Evolutionary conservation across 2,888 invertebrate genomes (phyloP), one percentile per base, ranked within the genome.

Genomic region (Phrixothrix hirtus): DNA sequence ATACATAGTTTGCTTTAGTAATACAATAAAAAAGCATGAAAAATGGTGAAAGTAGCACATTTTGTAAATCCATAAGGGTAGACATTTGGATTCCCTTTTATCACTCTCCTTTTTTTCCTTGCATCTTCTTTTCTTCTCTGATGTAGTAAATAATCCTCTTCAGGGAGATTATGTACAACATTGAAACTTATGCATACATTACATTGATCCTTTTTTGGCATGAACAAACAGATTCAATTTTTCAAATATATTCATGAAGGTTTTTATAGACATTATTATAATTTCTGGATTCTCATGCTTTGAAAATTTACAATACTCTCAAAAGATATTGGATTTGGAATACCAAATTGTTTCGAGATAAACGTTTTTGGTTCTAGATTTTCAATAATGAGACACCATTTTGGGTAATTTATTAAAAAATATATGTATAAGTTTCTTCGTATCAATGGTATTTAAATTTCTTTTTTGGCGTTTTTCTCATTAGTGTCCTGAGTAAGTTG

Each of bases 121-220:
- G 41, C 42, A 26, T 36, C 11, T n/a, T 45, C 30, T 38, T 55
- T 50, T 30, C 17, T 49, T 9, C 44, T 21, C 13, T 14, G 26
- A 14, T 50, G 50, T 14, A 10, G 1, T 14, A 37, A 7, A 16
- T 50, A 44, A n/a, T 44, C 26, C n/a, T 38, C 37, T 44, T 26
- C 44, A 27, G 38, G 10, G 13, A 50, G 30, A 44, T 50, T n/a
- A n/a, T n/a, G n/a, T n/a, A n/a, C n/a, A n/a, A n/a, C n/a, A n/a
- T n/a, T n/a, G 13, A 26, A 50, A 32, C n/a, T 21, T 11, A 17
- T 1, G 30, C 38, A 44, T 9, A 44, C 1, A 44, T 61, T 55
- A 31, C 59, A 61, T 31, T 53, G 50, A 36, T 61, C 58, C 56
- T 63, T 63, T 50, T 60, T 64, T 14, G 61, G 59, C 26, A 9